Evolutionary conservation across 1,140 invertebrate species (phyloP).

Genomic region (Meteorus sp.): DNA sequence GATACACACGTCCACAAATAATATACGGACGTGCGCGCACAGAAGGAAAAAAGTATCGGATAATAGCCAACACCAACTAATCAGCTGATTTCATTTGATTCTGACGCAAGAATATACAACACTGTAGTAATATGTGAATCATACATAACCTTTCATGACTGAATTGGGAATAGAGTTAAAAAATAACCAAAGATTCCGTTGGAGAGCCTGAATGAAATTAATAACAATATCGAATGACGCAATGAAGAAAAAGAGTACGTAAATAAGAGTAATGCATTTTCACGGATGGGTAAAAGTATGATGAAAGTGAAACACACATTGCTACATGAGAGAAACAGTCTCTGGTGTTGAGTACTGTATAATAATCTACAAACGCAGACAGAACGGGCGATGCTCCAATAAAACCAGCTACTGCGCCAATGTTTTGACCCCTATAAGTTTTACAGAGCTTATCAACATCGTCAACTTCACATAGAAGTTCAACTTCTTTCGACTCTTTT

Average conservation of each 20-base stretch:
- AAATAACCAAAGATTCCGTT: too few species aligned
- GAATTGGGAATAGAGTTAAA: too few species aligned
- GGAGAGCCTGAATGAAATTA: too few species aligned
- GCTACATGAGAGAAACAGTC: too few species aligned
- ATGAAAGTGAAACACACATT: slow-evolving; percentile 23
- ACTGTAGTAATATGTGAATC: not conserved
- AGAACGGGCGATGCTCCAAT: not conserved
- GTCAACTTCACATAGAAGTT: too few species aligned
- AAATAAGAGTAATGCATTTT: slow-evolving; percentile 17
- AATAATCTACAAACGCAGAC: too few species aligned
- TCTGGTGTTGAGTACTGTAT: too few species aligned
- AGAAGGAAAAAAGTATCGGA: not conserved
- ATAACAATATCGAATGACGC: too few species aligned
- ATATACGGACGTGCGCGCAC: not conserved
- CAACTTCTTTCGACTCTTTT: too few species aligned
- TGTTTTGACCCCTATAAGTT: not conserved
- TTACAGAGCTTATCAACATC: too few species aligned
- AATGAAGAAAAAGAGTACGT: slow-evolving; percentile 21
- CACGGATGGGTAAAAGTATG: slow-evolving; percentile 23
- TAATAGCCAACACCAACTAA: not conserved
- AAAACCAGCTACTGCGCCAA: not conserved
- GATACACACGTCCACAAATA: too few species aligned
- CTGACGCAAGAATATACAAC: not conserved
- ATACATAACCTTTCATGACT: not conserved
- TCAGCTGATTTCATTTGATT: slow-evolving; percentile 1